A percentile compares a stretch with the other conserved stretches of the same genome.
Conservation (phyloP, 2,888 invertebrate species). For the Microdon myrmicae region DNA sequence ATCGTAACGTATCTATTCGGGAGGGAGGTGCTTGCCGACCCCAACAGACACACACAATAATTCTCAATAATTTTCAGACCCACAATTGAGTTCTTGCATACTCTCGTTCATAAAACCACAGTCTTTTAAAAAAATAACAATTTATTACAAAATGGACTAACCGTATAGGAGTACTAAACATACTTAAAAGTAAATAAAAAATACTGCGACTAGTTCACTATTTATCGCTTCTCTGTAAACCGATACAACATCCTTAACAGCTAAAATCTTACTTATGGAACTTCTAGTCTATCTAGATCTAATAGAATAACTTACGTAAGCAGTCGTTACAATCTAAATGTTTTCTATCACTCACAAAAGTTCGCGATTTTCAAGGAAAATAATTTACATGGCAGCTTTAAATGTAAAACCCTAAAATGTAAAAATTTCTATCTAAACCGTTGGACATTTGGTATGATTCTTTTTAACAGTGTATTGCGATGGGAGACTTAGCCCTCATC, state of each 20-base stretch:
- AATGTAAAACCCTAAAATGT: slow-evolving; percentile 10
- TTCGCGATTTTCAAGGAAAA: slow-evolving; percentile 1
- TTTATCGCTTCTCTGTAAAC: slow-evolving; percentile 4
- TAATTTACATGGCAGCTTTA: slow-evolving; percentile 45
- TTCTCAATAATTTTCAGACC: neutral
- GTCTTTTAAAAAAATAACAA: slow-evolving; percentile 22
- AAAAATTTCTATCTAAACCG: slow-evolving; percentile 13
- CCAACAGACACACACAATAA: neutral
- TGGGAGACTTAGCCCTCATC: slow-evolving; percentile 18
- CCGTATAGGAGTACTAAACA: slow-evolving; percentile 3
- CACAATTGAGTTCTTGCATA: neutral
- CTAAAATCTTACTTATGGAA: too few relatives aligned
- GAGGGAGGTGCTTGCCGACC: too few relatives aligned
- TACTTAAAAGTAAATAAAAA: neutral
- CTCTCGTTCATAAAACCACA: neutral
- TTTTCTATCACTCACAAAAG: slow-evolving; percentile 27
- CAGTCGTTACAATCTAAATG: slow-evolving; percentile 20
- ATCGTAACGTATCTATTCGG: too few relatives aligned
- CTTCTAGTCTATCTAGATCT: too few relatives aligned
- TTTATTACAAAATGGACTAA: slow-evolving; percentile 15
- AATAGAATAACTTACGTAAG: slow-evolving; percentile 17
- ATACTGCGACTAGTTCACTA: neutral
- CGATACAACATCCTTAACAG: too few relatives aligned
- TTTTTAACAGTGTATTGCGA: slow-evolving; percentile 34
- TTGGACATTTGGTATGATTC: slow-evolving; percentile 39